Evolutionary conservation across 2,888 invertebrate genomes (phyloP), one percentile per base, ranked within the genome.

Genomic region (Himalopsyche tibetana): DNA sequence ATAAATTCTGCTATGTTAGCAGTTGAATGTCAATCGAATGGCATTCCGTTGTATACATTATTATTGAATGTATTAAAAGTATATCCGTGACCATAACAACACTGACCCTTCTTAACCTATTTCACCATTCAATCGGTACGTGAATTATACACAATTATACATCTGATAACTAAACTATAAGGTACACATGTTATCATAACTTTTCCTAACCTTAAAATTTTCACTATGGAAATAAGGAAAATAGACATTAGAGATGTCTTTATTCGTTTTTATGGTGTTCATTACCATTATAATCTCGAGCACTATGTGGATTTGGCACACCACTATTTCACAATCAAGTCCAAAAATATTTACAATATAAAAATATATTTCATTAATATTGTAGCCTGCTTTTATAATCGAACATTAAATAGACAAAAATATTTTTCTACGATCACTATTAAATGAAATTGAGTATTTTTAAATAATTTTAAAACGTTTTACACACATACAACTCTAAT

Each of bases 51-150:
- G 63, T 63, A 19, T 28, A 63, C 63, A 63, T 63, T 63, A 63
- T 19, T 19, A 19, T 19, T 9, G 9, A 19, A 19, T n/a, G 15
- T 19, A 63, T 63, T 8, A 5, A 63, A 19, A 63, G 19, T 19
- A 28, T 63, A 63, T 8, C 63, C 63, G 8, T 63, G 63, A 63
- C 15, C 19, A 63, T 28, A 63, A 63, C 19, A 19, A 28, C 63
- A 63, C n/a, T 63, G 63, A 63, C 63, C 63, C 63, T 63, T 63
- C 56, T n/a, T 63, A 19, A 63, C 63, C 63, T 63, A 63, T 63
- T 63, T 6, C 28, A 63, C 63, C n/a, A 63, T 63, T 63, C 4
- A 19, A 63, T 63, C 28, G 63, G 63, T 19, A 63, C 11, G 28
- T 63, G 19, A 63, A 63, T 63, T 19, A 63, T 11, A 63, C 63